Base-by-base conservation (phyloP, 35 echinoderm and acorn worm species). In the Anneissia japonica region DNA sequence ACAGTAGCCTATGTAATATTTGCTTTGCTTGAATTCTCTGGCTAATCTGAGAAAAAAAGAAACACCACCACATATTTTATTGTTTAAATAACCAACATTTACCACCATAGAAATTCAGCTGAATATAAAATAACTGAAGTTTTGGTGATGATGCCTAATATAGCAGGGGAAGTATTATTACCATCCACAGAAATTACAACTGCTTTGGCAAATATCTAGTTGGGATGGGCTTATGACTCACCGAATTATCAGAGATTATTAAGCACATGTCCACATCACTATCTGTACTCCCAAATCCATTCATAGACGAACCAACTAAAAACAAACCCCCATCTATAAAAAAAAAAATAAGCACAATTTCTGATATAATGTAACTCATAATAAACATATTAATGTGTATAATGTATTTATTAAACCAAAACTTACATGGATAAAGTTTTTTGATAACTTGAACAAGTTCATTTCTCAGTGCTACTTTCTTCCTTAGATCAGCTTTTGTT, bases 251-350 rank as follows among this genome's bases (percentile, higher is more conserved):
- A 31, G 80, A 82, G n/a, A 97, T 40, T 64, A 91, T 82, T 23
- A 97, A 91, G 39, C 95, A 97, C 78, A 97, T 85, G 37, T 97
- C 95, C 73, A 91, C 88, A 89, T 97, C 95, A 83, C 95, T 93
- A 39, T 75, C 73, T 35, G 82, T 90, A 74, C 87, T 89, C n/a
- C 91, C 95, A 75, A 97, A 97, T 23, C 95, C 91, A 86, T 93
- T 97, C 30, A 87, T 37, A n/a, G 95, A 91, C 6, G 95, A 97
- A 21, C 95, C 94, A 84, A 89, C 91, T 31, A 97, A 81, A 31
- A 90, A 74, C 11, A 97, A 79, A 76, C 87, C 79, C 13, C 86
- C 41, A 40, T 80, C 93, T 96, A 32, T 4, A 89, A 72, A 73
- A 32, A 75, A 37, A 74, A 26, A 23, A 38, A 80, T n/a, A 91